phyloP scores from a whole-genome alignment of 1,140 invertebrate genomes.

The Euglossa dilemma region DNA sequence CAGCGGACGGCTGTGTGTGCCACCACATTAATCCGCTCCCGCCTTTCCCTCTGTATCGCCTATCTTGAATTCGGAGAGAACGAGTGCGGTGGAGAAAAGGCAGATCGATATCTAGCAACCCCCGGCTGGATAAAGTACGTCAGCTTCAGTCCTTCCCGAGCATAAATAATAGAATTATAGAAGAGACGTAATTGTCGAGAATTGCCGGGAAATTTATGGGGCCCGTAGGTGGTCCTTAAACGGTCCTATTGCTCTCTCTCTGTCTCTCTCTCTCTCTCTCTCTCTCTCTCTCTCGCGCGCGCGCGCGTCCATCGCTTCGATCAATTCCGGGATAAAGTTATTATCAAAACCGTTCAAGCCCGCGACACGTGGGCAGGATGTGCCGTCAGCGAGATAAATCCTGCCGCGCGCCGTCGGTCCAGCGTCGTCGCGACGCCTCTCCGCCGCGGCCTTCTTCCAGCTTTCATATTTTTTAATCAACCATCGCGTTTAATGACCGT shows the following conservation, averaged over 20 bases:
- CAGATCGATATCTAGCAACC: slow-evolving; percentile 62
- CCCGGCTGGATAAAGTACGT: slow-evolving; percentile 28
- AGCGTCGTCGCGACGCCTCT: slow-evolving; percentile 23
- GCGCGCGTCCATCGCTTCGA: slow-evolving; percentile 18
- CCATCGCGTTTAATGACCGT: not conserved
- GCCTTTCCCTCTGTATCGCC: not conserved
- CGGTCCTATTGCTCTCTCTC: not conserved
- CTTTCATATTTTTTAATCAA: slow-evolving; percentile 37
- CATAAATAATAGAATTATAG: slow-evolving; percentile 68
- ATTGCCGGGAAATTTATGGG: slow-evolving; percentile 67
- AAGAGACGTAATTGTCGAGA: slow-evolving; percentile 68
- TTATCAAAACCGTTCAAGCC: slow-evolving; percentile 4
- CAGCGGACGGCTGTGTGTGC: not conserved
- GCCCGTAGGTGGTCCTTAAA: slow-evolving; percentile 57
- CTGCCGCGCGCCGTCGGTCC: not conserved
- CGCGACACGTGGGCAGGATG: not conserved
- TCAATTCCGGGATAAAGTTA: slow-evolving; percentile 33
- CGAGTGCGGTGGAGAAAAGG: slow-evolving; percentile 49
- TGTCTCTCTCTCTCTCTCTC: too few relatives aligned
- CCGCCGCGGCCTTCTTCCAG: not conserved
- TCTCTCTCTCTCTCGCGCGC: too few relatives aligned
- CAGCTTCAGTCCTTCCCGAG: slow-evolving; percentile 26
- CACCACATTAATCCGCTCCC: not conserved
- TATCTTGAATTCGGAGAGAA: slow-evolving; percentile 34
- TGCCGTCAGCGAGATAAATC: slow-evolving; percentile 13